Conservation (phyloP, 2,797 vertebrate genomes). For the Acanthurus tractus region DNA sequence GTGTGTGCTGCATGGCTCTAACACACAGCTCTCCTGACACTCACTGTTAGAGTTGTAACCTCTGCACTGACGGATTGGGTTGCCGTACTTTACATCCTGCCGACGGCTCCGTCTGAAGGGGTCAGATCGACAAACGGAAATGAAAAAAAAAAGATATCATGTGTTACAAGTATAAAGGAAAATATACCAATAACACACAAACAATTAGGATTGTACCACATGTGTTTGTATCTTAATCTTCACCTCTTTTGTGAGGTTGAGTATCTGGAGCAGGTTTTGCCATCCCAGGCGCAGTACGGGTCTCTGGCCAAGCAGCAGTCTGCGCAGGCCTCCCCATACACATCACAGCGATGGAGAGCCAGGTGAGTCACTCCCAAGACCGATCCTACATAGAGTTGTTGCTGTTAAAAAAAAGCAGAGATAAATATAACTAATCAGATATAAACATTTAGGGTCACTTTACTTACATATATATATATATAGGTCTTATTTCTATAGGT, state of each 20-base stretch:
- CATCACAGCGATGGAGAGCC: slow-evolving; percentile 94
- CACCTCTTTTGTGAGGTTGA: slow-evolving; percentile 96
- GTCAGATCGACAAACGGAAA: slow-evolving; percentile 83
- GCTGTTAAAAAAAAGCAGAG: slow-evolving; percentile 81
- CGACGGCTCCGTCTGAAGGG: slow-evolving; percentile 93
- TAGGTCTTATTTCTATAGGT: too few species aligned
- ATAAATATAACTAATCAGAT: slow-evolving; percentile 5
- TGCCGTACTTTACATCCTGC: slow-evolving; percentile 95
- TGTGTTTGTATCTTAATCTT: background rate
- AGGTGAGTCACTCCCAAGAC: slow-evolving; percentile 92
- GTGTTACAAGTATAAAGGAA: too few species aligned
- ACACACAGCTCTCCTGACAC: slow-evolving; percentile 10
- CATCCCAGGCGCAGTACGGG: slow-evolving; percentile 98
- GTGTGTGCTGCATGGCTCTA: too few species aligned
- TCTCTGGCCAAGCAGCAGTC: slow-evolving; percentile 98
- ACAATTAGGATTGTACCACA: too few species aligned
- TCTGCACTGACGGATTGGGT: slow-evolving; percentile 95
- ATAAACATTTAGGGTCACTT: background rate
- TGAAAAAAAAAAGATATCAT: slow-evolving; percentile 57
- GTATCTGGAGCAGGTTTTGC: slow-evolving; percentile 96
- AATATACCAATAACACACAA: too few species aligned
- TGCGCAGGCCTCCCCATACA: slow-evolving; percentile 94
- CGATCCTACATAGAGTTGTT: slow-evolving; percentile 97
- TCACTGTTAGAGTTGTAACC: slow-evolving; percentile 96
- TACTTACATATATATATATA: too few species aligned